These are phyloP conservation scores for Altica lythri DNA, from an alignment of 2,888 invertebrate species.

Conservation along the genomic window DNA sequence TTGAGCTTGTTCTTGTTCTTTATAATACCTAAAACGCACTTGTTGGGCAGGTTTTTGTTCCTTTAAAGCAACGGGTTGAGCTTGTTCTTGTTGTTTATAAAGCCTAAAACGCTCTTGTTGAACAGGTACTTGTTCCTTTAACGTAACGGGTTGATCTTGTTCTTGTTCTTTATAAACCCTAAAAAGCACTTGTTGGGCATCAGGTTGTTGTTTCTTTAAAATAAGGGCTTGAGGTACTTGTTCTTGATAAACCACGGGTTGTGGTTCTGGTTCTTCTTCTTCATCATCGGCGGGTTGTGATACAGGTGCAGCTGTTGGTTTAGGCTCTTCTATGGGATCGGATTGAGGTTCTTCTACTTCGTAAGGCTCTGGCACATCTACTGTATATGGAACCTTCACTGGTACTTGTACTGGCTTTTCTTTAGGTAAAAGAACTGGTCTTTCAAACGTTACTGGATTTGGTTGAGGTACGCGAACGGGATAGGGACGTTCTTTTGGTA, in stretches of 20 bases:
- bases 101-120: too few relatives aligned
- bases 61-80: too few relatives aligned
- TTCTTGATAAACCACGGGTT: background rate
- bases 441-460: conserved; percentile 59
- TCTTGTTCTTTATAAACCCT: too few relatives aligned
- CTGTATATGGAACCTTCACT: conserved; percentile 56
- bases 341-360: conserved; percentile 52
- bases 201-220: too few relatives aligned
- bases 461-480: conserved; percentile 59
- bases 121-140: too few relatives aligned
- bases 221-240: too few relatives aligned
- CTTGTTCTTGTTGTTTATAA: too few relatives aligned
- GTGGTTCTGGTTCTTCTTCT: conserved; percentile 34
- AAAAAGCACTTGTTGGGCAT: too few relatives aligned
- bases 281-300: conserved; percentile 56
- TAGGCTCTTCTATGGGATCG: conserved; percentile 56
- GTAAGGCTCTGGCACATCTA: conserved; percentile 50
- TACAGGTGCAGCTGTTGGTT: conserved; percentile 60
- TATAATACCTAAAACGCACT: too few relatives aligned
- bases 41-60: too few relatives aligned
- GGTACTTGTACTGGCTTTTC: conserved; percentile 60
- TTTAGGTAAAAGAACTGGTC: conserved; percentile 61
- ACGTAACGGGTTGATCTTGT: too few relatives aligned
- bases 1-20: too few relatives aligned
- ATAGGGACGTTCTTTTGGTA: conserved; percentile 60